Evolutionary conservation across 64 coral and sea anemone species (phyloP), one percentile per base, ranked within the genome.

Genomic region (Platygyra sinensis): DNA sequence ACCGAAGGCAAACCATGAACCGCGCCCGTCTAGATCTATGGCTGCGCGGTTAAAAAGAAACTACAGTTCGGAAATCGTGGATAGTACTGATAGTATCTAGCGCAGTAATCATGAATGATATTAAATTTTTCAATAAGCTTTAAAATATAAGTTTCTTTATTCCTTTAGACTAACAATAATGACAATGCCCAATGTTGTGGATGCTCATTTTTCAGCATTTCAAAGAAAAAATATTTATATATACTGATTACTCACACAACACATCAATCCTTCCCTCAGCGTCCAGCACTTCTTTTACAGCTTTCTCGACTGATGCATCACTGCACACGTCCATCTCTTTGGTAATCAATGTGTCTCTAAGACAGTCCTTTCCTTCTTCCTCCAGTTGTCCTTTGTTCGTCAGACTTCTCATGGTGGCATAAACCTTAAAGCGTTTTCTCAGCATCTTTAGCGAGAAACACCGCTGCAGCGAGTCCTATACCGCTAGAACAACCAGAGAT

Each of bases 401-500:
- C 22, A 95, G 79, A 74, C 92, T 95, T 92, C 94, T 88, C 94
- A 95, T 92, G 19, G 94, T 89, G 50, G 94, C 94, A 54, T 95
- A 95, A 77, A 95, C 94, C 77, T 95, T 95, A 42, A 95, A 95
- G 31, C 94, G 94, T 74, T 95, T 95, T 90, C 25, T 90, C 69
- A 17, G 73, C 69, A 80, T 94, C 93, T 76, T 90, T 76, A 30
- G 93, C 74, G 24, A 94, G 88, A 84, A 90, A 86, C 24, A 88
- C 83, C 30, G 93, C 93, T 12, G 86, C 60, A 72, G 88, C 67
- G 38, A 90, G 89, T 60, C 93, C 93, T 16, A 94, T 89, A 16
- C 93, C 93, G 73, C 80, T 86, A 64, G 93, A 94, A 87, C 88
- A 90, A 18, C 93, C 93, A 60, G 93, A 90, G 13, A 94, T 79